phyloP scores from a whole-genome alignment of 2,888 invertebrate species.

The Latrodectus elegans region DNA sequence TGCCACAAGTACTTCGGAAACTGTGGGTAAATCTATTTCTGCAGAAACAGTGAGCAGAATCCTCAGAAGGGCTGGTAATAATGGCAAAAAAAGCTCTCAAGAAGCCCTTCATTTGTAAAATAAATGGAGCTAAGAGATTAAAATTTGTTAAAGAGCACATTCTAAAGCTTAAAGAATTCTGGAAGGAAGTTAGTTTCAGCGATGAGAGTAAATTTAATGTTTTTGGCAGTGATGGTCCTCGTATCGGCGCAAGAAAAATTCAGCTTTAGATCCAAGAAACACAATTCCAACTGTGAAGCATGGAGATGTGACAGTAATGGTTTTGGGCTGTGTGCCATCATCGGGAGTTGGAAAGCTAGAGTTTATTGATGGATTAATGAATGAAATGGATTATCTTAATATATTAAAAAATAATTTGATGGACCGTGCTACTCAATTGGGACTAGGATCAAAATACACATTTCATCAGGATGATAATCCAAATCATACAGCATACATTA shows the following conservation, averaged over 20 bases:
- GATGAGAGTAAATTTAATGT: constrained; percentile 28
- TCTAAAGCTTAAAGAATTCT: background rate
- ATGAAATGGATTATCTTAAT: too few species aligned
- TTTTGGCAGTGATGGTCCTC: constrained; percentile 4
- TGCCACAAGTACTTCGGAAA: background rate
- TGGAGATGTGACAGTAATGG: constrained; percentile 6
- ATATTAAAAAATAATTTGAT: background rate
- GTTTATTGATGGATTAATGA: background rate
- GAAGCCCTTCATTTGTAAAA: background rate
- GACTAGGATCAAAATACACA: constrained; percentile 12
- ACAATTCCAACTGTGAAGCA: constrained; percentile 55
- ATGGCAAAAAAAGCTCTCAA: background rate
- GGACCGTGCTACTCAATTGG: constrained; percentile 48
- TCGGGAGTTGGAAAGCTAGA: constrained; percentile 36
- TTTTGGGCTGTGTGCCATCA: constrained; percentile 64
- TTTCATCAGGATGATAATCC: constrained; percentile 66
- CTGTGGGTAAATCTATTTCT: too few species aligned
- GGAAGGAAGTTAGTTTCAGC: constrained; percentile 29
- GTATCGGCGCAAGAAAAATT: background rate
- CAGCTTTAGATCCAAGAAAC: constrained; percentile 3
- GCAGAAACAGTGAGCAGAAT: background rate
- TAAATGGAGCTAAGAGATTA: background rate
- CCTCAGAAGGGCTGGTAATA: background rate
- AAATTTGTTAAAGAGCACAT: background rate
- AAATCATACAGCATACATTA: constrained; percentile 42